A percentile compares a stretch with the other conserved stretches of the same genome.
Evolutionary conservation across 2,888 invertebrate genomes (phyloP).

Genomic region (Empis livida): DNA sequence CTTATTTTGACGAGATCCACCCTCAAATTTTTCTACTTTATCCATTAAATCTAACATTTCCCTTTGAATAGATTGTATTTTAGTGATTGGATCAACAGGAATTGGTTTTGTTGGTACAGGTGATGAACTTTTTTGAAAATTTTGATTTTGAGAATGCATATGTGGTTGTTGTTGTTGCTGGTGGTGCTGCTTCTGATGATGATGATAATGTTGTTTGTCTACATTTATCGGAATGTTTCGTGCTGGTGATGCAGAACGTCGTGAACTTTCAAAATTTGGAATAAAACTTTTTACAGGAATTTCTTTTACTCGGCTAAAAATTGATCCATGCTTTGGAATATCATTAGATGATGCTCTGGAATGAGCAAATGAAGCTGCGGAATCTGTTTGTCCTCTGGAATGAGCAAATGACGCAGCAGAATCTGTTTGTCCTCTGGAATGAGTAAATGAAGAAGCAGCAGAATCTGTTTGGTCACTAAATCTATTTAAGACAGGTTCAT

Average conservation of each 20-base stretch:
- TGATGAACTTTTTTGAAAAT: slow-evolving; percentile 10
- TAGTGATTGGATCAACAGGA: slow-evolving; percentile 46
- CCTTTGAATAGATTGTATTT: slow-evolving; percentile 58
- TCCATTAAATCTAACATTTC: slow-evolving; percentile 60
- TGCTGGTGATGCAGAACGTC: slow-evolving; percentile 8
- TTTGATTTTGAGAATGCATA: slow-evolving; percentile 10
- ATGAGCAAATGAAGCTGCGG: slow-evolving; percentile 18
- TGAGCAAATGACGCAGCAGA: slow-evolving; percentile 18
- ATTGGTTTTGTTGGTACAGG: slow-evolving; percentile 4
- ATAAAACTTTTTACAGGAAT: slow-evolving; percentile 11
- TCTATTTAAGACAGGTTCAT: slow-evolving; percentile 56
- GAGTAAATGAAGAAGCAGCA: slow-evolving; percentile 18
- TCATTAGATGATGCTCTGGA: slow-evolving; percentile 6
- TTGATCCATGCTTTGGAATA: slow-evolving; percentile 9
- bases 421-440: not conserved
- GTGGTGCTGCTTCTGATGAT: slow-evolving; percentile 12
- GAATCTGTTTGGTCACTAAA: slow-evolving; percentile 27
- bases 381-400: not conserved
- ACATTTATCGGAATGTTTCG: slow-evolving; percentile 10
- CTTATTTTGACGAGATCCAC: slow-evolving; percentile 55
- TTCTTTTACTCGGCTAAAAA: slow-evolving; percentile 14
- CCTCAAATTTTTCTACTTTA: slow-evolving; percentile 53
- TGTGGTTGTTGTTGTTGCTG: slow-evolving; percentile 15
- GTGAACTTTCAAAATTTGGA: not conserved
- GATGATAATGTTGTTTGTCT: slow-evolving; percentile 14